Evolutionary conservation across 37 sponge, comb jelly and placozoan species (phyloP).

Genomic region (Agelas oroides): DNA sequence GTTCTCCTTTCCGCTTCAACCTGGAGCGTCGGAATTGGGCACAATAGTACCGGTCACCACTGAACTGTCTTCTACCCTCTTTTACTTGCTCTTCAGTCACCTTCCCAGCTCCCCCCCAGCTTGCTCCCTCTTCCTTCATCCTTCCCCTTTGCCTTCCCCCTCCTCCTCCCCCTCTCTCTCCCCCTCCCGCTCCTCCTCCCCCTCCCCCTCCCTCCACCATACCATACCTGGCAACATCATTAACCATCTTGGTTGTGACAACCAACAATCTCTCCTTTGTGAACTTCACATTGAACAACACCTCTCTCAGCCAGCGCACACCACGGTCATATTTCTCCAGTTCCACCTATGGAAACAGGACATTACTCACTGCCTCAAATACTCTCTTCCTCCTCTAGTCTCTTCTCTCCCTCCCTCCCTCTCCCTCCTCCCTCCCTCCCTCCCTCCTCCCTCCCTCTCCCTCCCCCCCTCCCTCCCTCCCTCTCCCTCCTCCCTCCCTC

Average conservation of each 20-base stretch:
- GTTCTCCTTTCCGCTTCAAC: slow-evolving; percentile 48
- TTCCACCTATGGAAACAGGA: slow-evolving; percentile 63
- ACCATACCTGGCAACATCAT: slow-evolving; percentile 56
- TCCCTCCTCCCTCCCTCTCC: no score
- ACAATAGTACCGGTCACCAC: no score
- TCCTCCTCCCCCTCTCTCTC: not conserved
- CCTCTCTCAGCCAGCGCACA: slow-evolving; percentile 75
- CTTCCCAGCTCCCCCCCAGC: not conserved
- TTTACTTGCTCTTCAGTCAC: not conserved
- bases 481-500: no score
- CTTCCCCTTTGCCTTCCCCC: not conserved
- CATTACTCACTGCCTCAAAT: not conserved
- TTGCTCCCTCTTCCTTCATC: not conserved
- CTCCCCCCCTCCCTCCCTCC: no score
- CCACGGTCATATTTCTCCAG: slow-evolving; percentile 68
- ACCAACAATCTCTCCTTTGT: slow-evolving; percentile 66
- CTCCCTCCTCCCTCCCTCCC: no score
- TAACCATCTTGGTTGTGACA: slow-evolving; percentile 79
- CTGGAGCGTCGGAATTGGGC: no score
- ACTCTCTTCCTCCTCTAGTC: no score
- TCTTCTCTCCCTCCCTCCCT: no score
- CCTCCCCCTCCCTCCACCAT: not conserved
- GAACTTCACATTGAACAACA: slow-evolving; percentile 69
- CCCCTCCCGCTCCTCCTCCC: not conserved
- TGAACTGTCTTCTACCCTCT: not conserved